phyloP scores from a whole-genome alignment of 2,797 vertebrate species.

The Furcifer pardalis region DNA sequence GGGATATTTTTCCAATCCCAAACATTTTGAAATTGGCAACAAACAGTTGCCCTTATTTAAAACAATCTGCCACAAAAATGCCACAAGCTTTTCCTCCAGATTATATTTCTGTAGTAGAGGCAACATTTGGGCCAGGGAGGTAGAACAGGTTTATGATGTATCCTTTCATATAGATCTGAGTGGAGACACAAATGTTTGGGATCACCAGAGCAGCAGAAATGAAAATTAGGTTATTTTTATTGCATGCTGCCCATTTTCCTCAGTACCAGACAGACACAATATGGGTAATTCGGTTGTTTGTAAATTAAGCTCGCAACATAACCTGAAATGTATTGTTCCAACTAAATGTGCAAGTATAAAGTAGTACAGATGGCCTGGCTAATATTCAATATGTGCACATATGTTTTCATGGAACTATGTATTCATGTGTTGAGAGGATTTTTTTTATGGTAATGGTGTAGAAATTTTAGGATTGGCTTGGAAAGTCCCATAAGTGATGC shows the following conservation, averaged over 20 bases:
- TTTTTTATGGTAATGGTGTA: neutral
- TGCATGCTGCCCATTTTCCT: neutral
- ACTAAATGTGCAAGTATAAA: neutral
- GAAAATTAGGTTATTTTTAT: constrained; percentile 28
- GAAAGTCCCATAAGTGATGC: neutral
- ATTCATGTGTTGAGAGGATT: neutral
- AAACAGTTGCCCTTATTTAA: constrained; percentile 44
- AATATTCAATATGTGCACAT: neutral
- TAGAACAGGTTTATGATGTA: constrained; percentile 31
- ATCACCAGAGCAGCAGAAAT: constrained; percentile 16
- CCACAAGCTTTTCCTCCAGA: constrained; percentile 41
- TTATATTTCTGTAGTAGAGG: constrained; percentile 22
- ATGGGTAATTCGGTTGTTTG: neutral
- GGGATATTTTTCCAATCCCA: constrained; percentile 42
- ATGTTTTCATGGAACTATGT: neutral
- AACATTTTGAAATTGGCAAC: constrained; percentile 33
- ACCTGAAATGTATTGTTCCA: neutral
- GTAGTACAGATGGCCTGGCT: neutral
- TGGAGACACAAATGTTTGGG: neutral
- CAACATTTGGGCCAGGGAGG: constrained; percentile 33
- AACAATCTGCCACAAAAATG: constrained; percentile 52
- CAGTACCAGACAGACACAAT: neutral
- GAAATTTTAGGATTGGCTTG: neutral
- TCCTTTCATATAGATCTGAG: constrained; percentile 28
- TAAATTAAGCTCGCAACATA: neutral